Conservation (phyloP, 2,113 vertebrate genomes). For the Neolamprologus hecqui region DNA sequence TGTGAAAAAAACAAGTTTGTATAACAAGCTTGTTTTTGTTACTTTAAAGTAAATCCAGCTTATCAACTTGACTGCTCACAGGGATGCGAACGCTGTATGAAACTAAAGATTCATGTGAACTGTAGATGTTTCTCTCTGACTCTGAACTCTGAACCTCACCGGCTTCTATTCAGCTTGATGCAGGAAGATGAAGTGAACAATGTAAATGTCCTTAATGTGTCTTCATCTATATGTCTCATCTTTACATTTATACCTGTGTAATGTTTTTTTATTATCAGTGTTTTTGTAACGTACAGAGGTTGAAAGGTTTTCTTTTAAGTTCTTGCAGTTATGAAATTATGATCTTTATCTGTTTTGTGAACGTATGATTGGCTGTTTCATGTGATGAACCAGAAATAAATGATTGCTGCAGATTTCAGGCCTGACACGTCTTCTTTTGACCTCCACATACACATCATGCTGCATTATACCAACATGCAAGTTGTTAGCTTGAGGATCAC, state of each 20-base stretch:
- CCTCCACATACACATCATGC: neutral
- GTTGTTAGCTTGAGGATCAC: neutral
- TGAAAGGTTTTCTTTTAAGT: neutral
- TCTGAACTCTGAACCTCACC: neutral
- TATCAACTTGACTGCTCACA: neutral
- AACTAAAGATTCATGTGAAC: neutral
- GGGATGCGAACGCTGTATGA: neutral
- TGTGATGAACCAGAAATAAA: neutral
- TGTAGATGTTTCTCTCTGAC: neutral
- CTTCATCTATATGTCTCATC: neutral
- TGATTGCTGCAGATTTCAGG: neutral
- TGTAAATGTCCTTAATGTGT: neutral
- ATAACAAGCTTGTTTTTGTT: neutral
- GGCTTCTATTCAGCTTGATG: neutral
- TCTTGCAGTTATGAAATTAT: too few species aligned
- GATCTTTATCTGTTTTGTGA: too few species aligned
- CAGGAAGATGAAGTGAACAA: neutral
- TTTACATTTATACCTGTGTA: neutral
- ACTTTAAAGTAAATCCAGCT: neutral
- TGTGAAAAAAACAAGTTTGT: neutral
- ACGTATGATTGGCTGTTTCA: neutral
- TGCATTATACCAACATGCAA: neutral
- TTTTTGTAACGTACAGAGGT: neutral
- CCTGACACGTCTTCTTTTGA: neutral
- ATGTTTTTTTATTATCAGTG: neutral